Percentiles rank a stretch among this genome's conserved stretches.
Evolutionary conservation across 2,888 invertebrate species (phyloP).

Genomic region (Ditula angustiorana): DNA sequence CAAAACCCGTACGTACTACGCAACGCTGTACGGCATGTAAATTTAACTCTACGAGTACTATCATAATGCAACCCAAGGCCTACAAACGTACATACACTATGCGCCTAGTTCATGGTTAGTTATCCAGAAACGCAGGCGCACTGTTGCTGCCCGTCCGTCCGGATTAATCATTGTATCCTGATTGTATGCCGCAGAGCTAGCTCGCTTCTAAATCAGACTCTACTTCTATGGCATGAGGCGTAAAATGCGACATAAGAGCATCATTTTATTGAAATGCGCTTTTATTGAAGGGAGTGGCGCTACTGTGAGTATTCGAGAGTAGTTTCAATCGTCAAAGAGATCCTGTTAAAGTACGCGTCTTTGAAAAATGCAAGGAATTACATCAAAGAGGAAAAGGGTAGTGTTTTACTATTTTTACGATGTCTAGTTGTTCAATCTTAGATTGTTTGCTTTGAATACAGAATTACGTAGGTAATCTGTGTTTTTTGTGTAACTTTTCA

Average conservation of each 20-base stretch:
- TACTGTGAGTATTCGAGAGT: background rate
- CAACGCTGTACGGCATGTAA: background rate
- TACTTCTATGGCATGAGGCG: background rate
- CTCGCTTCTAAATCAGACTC: background rate
- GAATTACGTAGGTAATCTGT: no score
- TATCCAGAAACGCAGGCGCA: slow-evolving; percentile 15
- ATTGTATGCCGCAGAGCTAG: slow-evolving; percentile 13
- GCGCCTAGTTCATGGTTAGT: slow-evolving; percentile 25
- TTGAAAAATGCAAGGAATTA: no score
- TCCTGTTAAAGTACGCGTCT: no score
- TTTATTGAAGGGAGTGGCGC: background rate
- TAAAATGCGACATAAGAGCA: no score
- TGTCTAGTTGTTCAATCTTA: no score
- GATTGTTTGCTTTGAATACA: no score
- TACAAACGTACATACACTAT: background rate
- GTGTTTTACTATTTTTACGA: no score
- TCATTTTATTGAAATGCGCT: background rate
- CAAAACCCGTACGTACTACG: background rate
- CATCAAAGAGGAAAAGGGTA: no score
- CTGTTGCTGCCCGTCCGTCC: slow-evolving; percentile 15
- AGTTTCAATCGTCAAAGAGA: no score
- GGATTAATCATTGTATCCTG: slow-evolving; percentile 40
- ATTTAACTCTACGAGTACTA: background rate
- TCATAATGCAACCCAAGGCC: background rate
- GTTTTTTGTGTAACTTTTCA: no score